Conservation (phyloP, 2,113 vertebrate genomes). For the Poeciliopsis turrubarensis region DNA sequence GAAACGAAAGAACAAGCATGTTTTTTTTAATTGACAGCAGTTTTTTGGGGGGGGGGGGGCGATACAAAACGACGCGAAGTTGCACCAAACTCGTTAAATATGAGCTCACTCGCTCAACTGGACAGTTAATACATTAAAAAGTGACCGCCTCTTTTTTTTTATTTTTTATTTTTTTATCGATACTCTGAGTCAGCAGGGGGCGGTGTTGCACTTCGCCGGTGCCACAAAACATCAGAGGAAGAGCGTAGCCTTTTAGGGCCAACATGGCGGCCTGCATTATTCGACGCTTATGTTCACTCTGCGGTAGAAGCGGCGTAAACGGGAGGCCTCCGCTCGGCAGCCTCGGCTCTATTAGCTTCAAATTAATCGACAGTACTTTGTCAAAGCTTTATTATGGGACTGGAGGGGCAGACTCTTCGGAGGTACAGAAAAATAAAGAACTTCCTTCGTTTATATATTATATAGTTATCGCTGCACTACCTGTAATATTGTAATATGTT, state of each 20-base stretch:
- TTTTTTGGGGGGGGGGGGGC: no score
- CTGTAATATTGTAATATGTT: not conserved
- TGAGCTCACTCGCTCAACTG: no score
- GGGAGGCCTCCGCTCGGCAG: not conserved
- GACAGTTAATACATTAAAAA: no score
- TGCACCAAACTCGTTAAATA: no score
- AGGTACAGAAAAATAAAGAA: conserved; percentile 51
- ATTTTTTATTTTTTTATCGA: no score
- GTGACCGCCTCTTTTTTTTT: no score
- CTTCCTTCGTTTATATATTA: not conserved
- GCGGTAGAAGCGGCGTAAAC: not conserved
- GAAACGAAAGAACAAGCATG: no score
- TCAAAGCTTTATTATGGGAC: conserved; percentile 15
- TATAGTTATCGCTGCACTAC: no score
- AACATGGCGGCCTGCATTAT: conserved; percentile 72
- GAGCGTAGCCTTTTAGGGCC: not conserved
- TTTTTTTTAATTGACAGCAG: no score
- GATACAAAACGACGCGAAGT: no score
- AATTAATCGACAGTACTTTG: not conserved
- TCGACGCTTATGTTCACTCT: conserved; percentile 35
- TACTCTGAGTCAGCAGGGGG: no score
- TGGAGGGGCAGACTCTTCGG: conserved; percentile 10
- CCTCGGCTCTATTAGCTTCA: not conserved
- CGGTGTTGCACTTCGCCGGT: not conserved
- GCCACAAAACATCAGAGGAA: not conserved